Evolutionary conservation across 2,113 vertebrate species (phyloP).

Genomic region (Archocentrus centrarchus): DNA sequence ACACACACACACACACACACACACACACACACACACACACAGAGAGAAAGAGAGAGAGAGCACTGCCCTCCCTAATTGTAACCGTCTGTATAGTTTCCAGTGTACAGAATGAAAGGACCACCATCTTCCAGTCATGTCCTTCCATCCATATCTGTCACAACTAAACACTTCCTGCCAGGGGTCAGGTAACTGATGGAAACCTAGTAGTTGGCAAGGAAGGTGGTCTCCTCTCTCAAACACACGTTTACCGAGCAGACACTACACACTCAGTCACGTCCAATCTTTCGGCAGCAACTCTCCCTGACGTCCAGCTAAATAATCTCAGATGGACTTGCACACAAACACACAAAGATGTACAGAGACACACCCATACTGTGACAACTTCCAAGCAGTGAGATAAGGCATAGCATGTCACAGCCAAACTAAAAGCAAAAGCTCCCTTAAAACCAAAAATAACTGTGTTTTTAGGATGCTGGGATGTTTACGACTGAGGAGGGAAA

Average conservation of each 20-base stretch:
- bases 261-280: background rate
- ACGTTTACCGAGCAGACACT: background rate
- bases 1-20: background rate
- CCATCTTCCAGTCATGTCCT: constrained; percentile 18
- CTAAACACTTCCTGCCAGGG: constrained; percentile 47
- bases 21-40: background rate
- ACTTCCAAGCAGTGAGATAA: constrained; percentile 55
- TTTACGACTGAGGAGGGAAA: constrained; percentile 68
- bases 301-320: constrained; percentile 42
- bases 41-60: background rate
- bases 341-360: constrained; percentile 29
- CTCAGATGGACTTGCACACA: constrained; percentile 21
- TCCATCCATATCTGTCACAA: constrained; percentile 32
- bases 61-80: constrained; percentile 8
- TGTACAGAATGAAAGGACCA: constrained; percentile 32
- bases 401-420: constrained; percentile 13
- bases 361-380: constrained; percentile 45
- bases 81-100: background rate
- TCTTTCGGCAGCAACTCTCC: constrained; percentile 26
- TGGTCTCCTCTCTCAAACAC: background rate
- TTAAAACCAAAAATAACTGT: constrained; percentile 56
- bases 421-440: constrained; percentile 46
- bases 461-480: constrained; percentile 68
- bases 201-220: constrained; percentile 8
- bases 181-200: constrained; percentile 38